Conservation (phyloP, 2,113 vertebrate genomes). For the Nesogale talazaci region DNA sequence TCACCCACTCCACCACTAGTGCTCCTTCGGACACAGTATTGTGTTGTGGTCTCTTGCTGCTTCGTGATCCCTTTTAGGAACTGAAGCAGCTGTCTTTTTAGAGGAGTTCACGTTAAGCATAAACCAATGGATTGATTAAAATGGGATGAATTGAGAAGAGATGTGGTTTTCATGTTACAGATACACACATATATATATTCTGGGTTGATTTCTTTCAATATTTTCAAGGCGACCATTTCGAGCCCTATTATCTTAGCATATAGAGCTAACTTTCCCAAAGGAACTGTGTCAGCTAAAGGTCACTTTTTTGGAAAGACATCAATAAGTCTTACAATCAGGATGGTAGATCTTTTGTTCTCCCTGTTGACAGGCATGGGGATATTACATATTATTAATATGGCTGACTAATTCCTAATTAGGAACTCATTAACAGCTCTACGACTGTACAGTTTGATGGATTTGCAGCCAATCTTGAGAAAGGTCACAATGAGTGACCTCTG, state of each 20-base stretch:
- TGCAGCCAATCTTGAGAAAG: constrained; percentile 71
- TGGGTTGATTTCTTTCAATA: not conserved
- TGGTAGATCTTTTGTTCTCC: constrained; percentile 60
- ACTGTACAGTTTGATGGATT: constrained; percentile 82
- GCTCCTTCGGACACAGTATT: no score
- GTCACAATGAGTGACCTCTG: constrained; percentile 71
- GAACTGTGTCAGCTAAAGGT: constrained; percentile 54
- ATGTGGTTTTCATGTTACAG: constrained; percentile 7
- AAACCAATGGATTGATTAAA: constrained; percentile 35
- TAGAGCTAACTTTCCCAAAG: not conserved
- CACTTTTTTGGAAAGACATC: constrained; percentile 50
- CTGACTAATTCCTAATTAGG: constrained; percentile 86
- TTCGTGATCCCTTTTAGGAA: not conserved
- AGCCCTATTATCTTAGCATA: not conserved
- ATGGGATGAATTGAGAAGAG: not conserved
- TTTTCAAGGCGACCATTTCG: not conserved
- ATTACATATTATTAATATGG: constrained; percentile 83
- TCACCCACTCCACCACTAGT: no score
- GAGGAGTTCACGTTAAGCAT: constrained; percentile 52
- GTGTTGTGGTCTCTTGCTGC: not conserved
- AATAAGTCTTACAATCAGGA: constrained; percentile 49
- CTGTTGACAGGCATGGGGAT: constrained; percentile 71
- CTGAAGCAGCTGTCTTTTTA: not conserved
- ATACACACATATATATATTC: not conserved
- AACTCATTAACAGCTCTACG: constrained; percentile 82